phyloP scores from a whole-genome alignment of 2,797 vertebrate species.

The Sorex maritimensis region DNA sequence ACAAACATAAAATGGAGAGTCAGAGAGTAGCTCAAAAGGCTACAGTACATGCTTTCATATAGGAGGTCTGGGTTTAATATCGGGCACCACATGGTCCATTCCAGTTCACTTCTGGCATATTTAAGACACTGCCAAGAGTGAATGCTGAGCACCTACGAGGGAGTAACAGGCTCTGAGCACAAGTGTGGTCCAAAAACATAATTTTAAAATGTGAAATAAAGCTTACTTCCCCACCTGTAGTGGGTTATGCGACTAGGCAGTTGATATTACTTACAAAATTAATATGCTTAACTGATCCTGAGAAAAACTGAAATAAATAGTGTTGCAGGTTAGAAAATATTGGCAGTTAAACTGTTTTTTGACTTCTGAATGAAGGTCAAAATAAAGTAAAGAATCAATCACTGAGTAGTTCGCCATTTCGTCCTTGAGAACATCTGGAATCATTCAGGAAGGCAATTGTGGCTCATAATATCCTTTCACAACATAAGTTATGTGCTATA shows the following conservation, averaged over 20 bases:
- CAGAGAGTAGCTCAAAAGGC: no score
- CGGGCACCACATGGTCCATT: no score
- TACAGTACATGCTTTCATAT: no score
- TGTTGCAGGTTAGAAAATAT: slow-evolving; percentile 25
- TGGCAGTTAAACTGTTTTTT: slow-evolving; percentile 36
- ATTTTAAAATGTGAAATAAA: no score
- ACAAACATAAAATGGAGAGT: not conserved
- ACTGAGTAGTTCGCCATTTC: slow-evolving; percentile 40
- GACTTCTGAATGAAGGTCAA: slow-evolving; percentile 60
- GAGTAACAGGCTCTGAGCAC: no score
- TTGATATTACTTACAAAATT: slow-evolving; percentile 50
- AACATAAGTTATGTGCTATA: slow-evolving; percentile 50
- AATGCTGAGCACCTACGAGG: no score
- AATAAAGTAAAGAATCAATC: not conserved
- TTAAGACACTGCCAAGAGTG: no score
- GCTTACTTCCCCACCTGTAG: not conserved
- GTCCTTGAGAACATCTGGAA: slow-evolving; percentile 48
- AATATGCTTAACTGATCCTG: not conserved
- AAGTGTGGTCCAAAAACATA: no score
- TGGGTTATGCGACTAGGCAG: not conserved
- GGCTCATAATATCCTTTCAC: slow-evolving; percentile 40
- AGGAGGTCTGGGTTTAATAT: no score
- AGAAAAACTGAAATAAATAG: slow-evolving; percentile 26
- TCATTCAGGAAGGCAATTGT: slow-evolving; percentile 35
- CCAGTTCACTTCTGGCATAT: no score